Percentiles rank a stretch among this genome's conserved stretches.
phyloP scores from a whole-genome alignment of 2,797 vertebrate species.

The Cyclopterus lumpus region DNA sequence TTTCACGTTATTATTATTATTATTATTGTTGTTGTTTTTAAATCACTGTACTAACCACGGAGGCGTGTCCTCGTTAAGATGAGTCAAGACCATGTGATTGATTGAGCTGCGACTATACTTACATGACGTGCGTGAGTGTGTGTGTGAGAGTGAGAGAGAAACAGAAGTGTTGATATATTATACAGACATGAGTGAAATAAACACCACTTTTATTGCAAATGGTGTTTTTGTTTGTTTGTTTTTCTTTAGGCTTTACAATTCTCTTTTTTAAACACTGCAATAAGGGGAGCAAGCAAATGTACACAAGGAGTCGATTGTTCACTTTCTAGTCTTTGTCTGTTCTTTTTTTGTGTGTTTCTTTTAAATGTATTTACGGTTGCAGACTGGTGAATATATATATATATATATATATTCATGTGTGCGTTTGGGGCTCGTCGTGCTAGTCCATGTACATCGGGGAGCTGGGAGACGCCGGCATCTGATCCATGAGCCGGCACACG shows the following conservation, averaged over 20 bases:
- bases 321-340: slow-evolving; percentile 18
- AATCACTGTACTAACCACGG: slow-evolving; percentile 84
- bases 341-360: slow-evolving; percentile 20
- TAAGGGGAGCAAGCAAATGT: slow-evolving; percentile 86
- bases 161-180: slow-evolving; percentile 87
- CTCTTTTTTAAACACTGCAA: slow-evolving; percentile 85
- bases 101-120: slow-evolving; percentile 70
- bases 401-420: slow-evolving; percentile 4
- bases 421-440: slow-evolving; percentile 64
- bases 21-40: slow-evolving; percentile 31
- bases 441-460: slow-evolving; percentile 98
- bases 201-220: slow-evolving; percentile 89
- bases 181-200: slow-evolving; percentile 91
- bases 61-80: slow-evolving; percentile 83
- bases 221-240: slow-evolving; percentile 72
- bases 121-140: slow-evolving; percentile 54
- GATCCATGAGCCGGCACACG: slow-evolving; percentile 95
- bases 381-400: slow-evolving; percentile 18
- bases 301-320: slow-evolving; percentile 75
- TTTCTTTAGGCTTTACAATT: slow-evolving; percentile 73
- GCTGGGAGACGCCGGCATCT: slow-evolving; percentile 96
- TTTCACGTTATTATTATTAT: slow-evolving; percentile 77
- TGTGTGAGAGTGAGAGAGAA: slow-evolving; percentile 66
- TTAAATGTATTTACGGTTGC: slow-evolving; percentile 24
- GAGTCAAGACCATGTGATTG: slow-evolving; percentile 74